These are phyloP conservation scores for Eumeta japonica DNA, from an alignment of 1,140 invertebrate species.

Conservation along the genomic window DNA sequence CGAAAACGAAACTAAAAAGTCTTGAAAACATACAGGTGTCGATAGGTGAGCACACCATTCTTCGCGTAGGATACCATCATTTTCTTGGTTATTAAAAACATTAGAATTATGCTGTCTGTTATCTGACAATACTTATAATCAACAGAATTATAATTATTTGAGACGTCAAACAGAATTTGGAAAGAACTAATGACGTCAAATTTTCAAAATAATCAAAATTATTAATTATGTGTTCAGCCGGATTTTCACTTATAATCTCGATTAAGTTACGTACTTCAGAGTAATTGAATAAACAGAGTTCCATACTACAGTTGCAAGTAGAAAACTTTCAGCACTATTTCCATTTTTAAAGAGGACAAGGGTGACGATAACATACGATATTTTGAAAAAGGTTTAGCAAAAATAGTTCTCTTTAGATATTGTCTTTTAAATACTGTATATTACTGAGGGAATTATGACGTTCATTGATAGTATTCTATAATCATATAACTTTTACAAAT, in stretches of 20 bases:
- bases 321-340: too few relatives aligned
- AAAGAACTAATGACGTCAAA: conserved; percentile 30
- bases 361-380: too few relatives aligned
- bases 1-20: conserved; percentile 58
- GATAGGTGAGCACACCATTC: conserved; percentile 45
- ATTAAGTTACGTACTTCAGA: too few relatives aligned
- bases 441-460: conserved; percentile 20
- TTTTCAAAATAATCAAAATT: conserved; percentile 48
- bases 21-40: conserved; percentile 55
- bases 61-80: conserved; percentile 28
- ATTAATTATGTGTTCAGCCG: conserved; percentile 40
- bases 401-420: conserved; percentile 39
- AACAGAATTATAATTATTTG: conserved; percentile 46
- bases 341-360: too few relatives aligned
- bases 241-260: too few relatives aligned
- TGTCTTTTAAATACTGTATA: conserved; percentile 36
- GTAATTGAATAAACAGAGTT: too few relatives aligned
- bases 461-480: conserved; percentile 42
- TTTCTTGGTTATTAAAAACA: conserved; percentile 46
- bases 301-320: too few relatives aligned
- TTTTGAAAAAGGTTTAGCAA: conserved; percentile 34
- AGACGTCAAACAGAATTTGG: conserved; percentile 32
- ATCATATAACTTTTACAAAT: conserved; percentile 38
- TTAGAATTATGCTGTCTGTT: conserved; percentile 36
- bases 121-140: conserved; percentile 48